Base-by-base conservation (phyloP, 2,888 invertebrate species). In the Cremastinae sp. region DNA sequence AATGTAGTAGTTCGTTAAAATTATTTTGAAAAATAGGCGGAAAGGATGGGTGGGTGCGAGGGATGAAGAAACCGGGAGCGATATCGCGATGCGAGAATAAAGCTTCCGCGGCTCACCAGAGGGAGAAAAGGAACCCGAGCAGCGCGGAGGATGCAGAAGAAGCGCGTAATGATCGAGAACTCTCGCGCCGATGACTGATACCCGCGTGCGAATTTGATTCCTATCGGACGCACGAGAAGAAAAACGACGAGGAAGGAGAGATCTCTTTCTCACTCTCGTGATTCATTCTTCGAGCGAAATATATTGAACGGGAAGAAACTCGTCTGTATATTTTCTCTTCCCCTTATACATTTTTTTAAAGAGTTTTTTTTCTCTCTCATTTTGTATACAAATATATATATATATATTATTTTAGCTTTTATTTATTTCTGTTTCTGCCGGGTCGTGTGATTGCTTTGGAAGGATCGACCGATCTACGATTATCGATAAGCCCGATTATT, bases 121-220 rank as follows among this genome's bases (percentile, higher is more conserved):
- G 28, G 5, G 28, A 28, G 28, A 28, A 28, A 28, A 28, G 28
- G 28, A 28, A 28, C 28, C 5, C 28, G 28, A 28, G 28, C 28
- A 54, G 36, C 54, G 14, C 54, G 22, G 16, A 28, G 28, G 28
- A 28, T 28, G 28, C 28, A 28, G 28, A 28, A 28, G 28, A 28
- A 28, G 66, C 64, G 74, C 78, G 74, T 79, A 79, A 79, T 76
- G 74, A 77, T 70, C 70, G 66, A 79, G 71, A 45, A n/a, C 36
- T 14, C 56, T 59, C 71, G 28, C 28, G 28, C 64, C 73, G 77
- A 79, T 79, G 79, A 79, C 68, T 77, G 78, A 80, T 75, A 80
- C 74, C 56, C 71, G 66, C 75, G 75, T 71, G 78, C 75, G 75
- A 78, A 76, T 73, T 78, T 72, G 79, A 79, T 80, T 74, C 68